Conservation (phyloP, 2,113 vertebrate genomes). For the Catharus minimus region DNA sequence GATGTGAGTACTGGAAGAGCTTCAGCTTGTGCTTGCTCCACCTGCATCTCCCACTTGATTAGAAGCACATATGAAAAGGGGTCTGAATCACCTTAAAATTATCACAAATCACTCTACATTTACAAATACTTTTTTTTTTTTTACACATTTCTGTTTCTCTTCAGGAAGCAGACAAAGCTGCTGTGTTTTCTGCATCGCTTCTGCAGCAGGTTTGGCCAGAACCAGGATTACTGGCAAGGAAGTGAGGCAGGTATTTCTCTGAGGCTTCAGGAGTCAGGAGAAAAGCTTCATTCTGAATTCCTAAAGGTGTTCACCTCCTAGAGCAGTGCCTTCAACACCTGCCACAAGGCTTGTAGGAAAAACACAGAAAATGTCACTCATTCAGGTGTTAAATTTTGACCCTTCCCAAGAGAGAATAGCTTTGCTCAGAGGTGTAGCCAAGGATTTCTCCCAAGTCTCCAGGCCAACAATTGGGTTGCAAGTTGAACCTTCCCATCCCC, state of each 20-base stretch:
- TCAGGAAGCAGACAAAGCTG: neutral
- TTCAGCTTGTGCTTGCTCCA: accelerated
- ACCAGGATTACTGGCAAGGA: neutral
- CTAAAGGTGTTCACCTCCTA: neutral
- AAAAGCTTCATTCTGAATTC: neutral
- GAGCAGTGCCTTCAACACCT: neutral
- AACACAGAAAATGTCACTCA: accelerated
- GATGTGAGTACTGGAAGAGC: accelerated
- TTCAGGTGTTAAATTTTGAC: neutral
- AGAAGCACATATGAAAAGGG: neutral
- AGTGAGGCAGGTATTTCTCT: neutral
- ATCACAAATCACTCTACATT: neutral
- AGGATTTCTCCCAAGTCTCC: neutral
- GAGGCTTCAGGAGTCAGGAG: neutral
- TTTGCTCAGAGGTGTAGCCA: too few relatives aligned
- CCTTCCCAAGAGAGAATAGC: neutral
- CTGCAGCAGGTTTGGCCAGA: accelerated
- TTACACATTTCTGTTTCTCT: neutral
- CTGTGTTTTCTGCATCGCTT: neutral
- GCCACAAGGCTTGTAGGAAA: neutral
- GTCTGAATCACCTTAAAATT: neutral
- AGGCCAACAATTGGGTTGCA: accelerated
- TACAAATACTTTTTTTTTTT: neutral
- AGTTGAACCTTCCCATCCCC: neutral
- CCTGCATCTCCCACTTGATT: neutral